Evolutionary conservation across 2,797 vertebrate genomes (phyloP).

Genomic region (Pelochelys cantorii): DNA sequence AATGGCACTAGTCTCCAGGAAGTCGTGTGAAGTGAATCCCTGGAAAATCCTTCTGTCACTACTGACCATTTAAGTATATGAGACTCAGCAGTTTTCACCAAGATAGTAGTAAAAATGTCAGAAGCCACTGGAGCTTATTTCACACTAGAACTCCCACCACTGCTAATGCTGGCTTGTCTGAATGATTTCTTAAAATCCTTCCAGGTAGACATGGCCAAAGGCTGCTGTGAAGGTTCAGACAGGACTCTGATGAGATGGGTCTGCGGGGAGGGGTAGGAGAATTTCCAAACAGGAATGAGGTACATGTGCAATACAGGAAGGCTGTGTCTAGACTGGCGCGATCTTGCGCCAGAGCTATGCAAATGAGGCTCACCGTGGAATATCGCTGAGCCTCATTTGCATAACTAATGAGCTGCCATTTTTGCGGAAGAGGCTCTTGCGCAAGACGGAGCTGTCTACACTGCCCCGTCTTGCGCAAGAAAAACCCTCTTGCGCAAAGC

Average conservation of each 20-base stretch:
- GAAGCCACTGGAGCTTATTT: conserved; percentile 25
- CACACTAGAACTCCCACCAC: background rate
- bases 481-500: no score
- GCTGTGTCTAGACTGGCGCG: no score
- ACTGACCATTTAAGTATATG: conserved; percentile 5
- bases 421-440: no score
- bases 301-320: background rate
- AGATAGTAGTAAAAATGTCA: conserved; percentile 14
- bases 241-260: background rate
- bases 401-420: no score
- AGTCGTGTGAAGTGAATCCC: background rate
- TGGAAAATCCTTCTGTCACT: conserved; percentile 33
- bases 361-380: no score
- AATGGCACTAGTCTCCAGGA: background rate
- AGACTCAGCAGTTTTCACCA: conserved; percentile 23
- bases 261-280: background rate
- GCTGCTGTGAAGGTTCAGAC: background rate
- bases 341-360: no score
- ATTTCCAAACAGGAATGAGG: background rate
- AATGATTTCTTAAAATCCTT: background rate
- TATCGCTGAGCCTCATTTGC: no score
- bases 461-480: no score
- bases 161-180: background rate
- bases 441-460: no score
- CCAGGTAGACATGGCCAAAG: background rate